Conservation (phyloP, 2,113 vertebrate species). For the Spizaetus ornatus region DNA sequence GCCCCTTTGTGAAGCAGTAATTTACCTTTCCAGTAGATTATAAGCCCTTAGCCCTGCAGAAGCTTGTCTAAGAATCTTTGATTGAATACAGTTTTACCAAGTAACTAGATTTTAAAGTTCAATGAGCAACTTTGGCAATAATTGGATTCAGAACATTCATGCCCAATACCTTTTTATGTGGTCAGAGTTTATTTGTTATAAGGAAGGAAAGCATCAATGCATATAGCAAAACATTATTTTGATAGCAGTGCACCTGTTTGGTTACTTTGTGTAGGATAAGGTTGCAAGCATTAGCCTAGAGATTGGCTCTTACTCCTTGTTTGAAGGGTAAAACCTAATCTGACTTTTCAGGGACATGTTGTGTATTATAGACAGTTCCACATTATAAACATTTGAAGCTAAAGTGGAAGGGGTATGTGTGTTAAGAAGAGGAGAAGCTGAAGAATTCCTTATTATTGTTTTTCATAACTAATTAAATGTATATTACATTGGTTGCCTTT, state of each 20-base stretch:
- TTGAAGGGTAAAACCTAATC: not conserved
- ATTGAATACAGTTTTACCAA: not conserved
- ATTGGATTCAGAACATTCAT: not conserved
- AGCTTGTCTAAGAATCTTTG: not conserved
- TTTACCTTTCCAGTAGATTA: not conserved
- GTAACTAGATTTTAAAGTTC: not conserved
- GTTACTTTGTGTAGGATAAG: not conserved
- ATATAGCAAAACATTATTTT: not conserved
- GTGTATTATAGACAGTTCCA: not conserved
- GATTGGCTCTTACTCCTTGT: not conserved
- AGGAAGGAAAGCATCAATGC: not conserved
- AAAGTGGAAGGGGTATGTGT: fast-evolving
- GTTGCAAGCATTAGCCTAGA: not conserved
- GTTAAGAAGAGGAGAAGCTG: not conserved
- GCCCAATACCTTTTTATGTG: not conserved
- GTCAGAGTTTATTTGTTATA: not conserved
- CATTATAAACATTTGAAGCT: not conserved
- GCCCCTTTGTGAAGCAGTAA: not conserved
- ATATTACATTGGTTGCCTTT: not conserved
- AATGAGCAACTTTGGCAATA: not conserved
- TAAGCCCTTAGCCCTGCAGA: not conserved
- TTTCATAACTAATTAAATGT: not conserved
- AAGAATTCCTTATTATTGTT: not conserved
- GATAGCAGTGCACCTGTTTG: not conserved
- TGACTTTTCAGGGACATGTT: not conserved